Conservation (phyloP, 2,113 vertebrate species). For the Penelope pileata region DNA sequence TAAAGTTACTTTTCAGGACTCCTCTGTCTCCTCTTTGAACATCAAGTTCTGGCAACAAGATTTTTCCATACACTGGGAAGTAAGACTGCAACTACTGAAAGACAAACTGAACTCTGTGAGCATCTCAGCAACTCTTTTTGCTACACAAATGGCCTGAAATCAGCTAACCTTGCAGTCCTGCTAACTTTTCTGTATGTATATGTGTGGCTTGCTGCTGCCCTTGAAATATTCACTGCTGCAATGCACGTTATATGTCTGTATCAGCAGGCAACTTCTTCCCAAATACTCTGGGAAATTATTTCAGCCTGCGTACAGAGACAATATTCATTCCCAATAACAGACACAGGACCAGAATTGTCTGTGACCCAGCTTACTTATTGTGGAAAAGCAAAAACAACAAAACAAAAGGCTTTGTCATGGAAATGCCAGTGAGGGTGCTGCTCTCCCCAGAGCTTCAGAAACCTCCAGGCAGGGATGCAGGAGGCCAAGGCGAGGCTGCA, state of each 20-base stretch:
- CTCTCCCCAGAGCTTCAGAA: not conserved
- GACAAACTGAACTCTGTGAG: not conserved
- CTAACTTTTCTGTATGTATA: no score
- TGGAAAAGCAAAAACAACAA: not conserved
- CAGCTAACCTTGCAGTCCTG: fast-evolving
- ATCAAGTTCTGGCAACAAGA: no score
- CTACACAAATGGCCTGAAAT: fast-evolving
- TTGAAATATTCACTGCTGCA: not conserved
- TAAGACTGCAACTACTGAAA: not conserved
- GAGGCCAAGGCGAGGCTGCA: not conserved
- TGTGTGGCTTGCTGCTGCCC: not conserved
- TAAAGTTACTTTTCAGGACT: no score
- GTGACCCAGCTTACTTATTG: not conserved
- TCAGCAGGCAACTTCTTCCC: not conserved
- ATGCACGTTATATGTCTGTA: fast-evolving
- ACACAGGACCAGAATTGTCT: fast-evolving
- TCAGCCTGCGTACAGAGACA: fast-evolving
- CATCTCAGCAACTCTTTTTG: not conserved
- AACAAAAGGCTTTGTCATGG: not conserved
- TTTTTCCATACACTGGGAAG: no score
- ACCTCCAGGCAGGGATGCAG: not conserved
- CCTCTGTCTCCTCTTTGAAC: no score
- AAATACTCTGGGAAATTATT: fast-evolving
- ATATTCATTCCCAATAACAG: fast-evolving
- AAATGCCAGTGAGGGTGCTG: fast-evolving